phyloP scores from a whole-genome alignment of 2,797 vertebrate genomes.

The Enteromius anoplus region DNA sequence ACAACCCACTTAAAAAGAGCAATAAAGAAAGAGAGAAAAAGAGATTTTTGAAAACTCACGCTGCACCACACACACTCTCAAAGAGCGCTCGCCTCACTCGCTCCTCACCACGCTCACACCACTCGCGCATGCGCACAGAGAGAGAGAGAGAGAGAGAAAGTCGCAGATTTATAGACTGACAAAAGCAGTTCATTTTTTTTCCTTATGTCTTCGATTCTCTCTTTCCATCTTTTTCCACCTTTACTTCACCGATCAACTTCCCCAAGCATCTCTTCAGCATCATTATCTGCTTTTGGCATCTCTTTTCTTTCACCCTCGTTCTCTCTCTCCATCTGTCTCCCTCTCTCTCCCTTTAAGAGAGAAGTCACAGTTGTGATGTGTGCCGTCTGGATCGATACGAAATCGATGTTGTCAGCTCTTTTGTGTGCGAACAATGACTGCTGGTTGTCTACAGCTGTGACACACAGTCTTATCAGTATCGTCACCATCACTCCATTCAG shows the following conservation, averaged over 20 bases:
- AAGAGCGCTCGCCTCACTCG: too few species aligned
- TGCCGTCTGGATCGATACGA: conserved; percentile 60
- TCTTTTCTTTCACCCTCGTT: background rate
- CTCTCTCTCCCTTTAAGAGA: conserved; percentile 17
- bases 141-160: background rate
- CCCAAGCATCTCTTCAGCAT: conserved; percentile 19
- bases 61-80: too few species aligned
- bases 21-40: too few species aligned
- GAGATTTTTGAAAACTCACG: too few species aligned
- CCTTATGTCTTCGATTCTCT: background rate
- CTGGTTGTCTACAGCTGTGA: conserved; percentile 27
- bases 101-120: too few species aligned
- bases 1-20: too few species aligned
- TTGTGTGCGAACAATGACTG: conserved; percentile 53
- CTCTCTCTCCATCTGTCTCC: conserved; percentile 9
- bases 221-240: background rate
- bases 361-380: conserved; percentile 55
- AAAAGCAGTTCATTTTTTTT: background rate
- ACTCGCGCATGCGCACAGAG: too few species aligned
- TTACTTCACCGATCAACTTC: conserved; percentile 5
- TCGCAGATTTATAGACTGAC: background rate
- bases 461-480: conserved; percentile 45
- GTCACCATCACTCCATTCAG: conserved; percentile 51
- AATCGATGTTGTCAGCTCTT: conserved; percentile 61
- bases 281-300: conserved; percentile 11